Conservation (phyloP, 2,113 vertebrate genomes). For the Carassius carassius region DNA sequence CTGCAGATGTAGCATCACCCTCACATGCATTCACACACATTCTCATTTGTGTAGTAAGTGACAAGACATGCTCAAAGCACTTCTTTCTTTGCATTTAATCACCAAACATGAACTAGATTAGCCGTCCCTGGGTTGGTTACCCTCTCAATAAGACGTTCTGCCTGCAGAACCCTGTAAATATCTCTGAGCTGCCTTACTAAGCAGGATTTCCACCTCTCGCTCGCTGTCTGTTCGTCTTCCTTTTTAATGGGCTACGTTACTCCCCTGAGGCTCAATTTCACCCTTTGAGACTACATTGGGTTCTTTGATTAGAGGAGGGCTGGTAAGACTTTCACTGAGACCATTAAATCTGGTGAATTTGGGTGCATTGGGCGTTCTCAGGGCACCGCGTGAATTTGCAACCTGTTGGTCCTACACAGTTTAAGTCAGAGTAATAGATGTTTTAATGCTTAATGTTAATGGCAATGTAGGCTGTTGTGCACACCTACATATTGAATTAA, state of each 20-base stretch:
- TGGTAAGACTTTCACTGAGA: constrained; percentile 34
- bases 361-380: background rate
- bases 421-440: background rate
- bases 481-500: constrained; percentile 9
- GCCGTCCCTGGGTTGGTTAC: constrained; percentile 20
- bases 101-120: constrained; percentile 22
- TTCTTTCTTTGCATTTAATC: constrained; percentile 37
- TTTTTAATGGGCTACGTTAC: constrained; percentile 37
- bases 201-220: constrained; percentile 14
- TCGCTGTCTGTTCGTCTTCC: background rate
- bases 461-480: background rate
- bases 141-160: background rate
- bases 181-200: constrained; percentile 19
- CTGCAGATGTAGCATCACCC: background rate
- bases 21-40: background rate
- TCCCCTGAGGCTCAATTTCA: constrained; percentile 44
- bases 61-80: background rate
- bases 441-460: background rate
- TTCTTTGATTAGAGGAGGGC: constrained; percentile 25
- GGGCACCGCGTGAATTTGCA: background rate
- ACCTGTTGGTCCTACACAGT: background rate
- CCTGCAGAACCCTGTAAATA: constrained; percentile 15
- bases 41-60: constrained; percentile 6
- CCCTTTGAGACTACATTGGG: constrained; percentile 31
- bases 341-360: constrained; percentile 42